Evolutionary conservation across 2,113 vertebrate genomes (phyloP), one percentile per base, ranked within the genome.

Genomic region (Chunga burmeisteri): DNA sequence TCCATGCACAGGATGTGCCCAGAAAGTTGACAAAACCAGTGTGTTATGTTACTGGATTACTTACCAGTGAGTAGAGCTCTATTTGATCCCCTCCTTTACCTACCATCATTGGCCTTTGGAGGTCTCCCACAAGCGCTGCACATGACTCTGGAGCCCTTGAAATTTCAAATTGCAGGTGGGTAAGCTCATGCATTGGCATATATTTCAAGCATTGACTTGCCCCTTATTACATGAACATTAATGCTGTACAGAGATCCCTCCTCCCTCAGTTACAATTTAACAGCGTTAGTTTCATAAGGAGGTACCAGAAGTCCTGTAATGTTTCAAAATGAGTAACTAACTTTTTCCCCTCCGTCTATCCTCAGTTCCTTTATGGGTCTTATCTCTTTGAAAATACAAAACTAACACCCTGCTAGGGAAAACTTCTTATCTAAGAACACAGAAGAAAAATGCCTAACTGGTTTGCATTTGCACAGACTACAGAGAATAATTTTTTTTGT

Each of bases 171-270:
- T 81, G 94, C 96, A 97, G 96, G 96, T 94, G 0, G 91, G 91
- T 96, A 96, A 96, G 85, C 82, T 92, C 93, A 96, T 93, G 91
- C 93, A 96, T 7, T 95, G 96, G 96, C 93, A 30, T 59, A 32
- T 78, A 36, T 88, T 84, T 74, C 93, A 93, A 95, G 96, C 96
- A 96, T 87, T 96, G 97, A 96, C 96, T 80, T 95, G 97, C 46
- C 95, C 93, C 77, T 86, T 84, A 95, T 90, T 91, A 96, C 70
- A 26, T 36, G 56, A 72, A 74, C 83, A 82, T 36, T 67, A 81
- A 63, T 3, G 34, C 23, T 73, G 40, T 18, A 30, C 40, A 81
- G 53, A 90, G 79, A 81, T 13, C 68, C 47, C 87, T 90, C 63
- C 80, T 81, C 82, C 85, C 85, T 81, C 74, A 67, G 30, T 23